A percentile compares a stretch with the other conserved stretches of the same genome.
phyloP scores from a whole-genome alignment of 2,113 vertebrate genomes.

The Solenodon paradoxus region DNA sequence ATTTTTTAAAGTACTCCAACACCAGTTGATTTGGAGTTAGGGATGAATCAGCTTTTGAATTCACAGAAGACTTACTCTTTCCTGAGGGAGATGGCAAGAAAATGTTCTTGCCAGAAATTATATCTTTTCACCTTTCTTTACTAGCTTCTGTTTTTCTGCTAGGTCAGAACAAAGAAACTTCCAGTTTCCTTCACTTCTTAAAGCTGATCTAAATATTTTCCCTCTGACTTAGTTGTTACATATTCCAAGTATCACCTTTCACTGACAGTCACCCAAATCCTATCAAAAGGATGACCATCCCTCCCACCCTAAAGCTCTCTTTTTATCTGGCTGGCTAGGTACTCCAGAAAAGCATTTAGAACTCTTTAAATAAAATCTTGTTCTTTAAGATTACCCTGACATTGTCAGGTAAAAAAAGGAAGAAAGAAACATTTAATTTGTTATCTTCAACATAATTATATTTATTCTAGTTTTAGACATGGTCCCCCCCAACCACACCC shows the following conservation, averaged over 20 bases:
- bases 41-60: neutral
- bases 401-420: slow-evolving; percentile 11
- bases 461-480: neutral
- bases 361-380: slow-evolving; percentile 33
- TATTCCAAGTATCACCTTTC: neutral
- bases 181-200: neutral
- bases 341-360: neutral
- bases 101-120: neutral
- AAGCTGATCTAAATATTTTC: neutral
- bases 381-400: slow-evolving; percentile 28
- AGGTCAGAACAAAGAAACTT: neutral
- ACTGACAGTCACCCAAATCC: neutral
- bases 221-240: neutral
- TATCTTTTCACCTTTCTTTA: neutral
- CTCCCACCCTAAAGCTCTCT: neutral
- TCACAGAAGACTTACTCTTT: neutral
- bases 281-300: neutral
- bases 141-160: neutral
- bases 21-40: neutral
- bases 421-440: neutral
- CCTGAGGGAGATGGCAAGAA: neutral
- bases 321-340: neutral
- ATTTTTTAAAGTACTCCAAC: neutral
- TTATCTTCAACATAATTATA: neutral
- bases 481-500: too few relatives aligned